These are phyloP conservation scores for Eptesicus fuscus DNA, from an alignment of 2,113 vertebrate species.

Conservation along the genomic window DNA sequence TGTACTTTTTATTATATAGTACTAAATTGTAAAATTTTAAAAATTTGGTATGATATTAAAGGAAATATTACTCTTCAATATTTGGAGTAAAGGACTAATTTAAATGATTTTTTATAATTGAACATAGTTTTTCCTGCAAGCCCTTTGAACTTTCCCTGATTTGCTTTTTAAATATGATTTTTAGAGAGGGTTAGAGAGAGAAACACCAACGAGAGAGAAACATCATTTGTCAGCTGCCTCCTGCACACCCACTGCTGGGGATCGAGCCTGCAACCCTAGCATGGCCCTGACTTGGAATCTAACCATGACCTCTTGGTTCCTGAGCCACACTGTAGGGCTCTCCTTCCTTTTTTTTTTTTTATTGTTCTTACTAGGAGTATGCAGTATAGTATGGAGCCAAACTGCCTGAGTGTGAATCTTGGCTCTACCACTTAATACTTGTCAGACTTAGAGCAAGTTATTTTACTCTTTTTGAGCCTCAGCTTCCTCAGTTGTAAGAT, in stretches of 20 bases:
- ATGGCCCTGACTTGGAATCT: neutral
- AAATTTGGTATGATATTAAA: constrained; percentile 37
- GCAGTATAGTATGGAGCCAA: neutral
- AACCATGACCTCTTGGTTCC: neutral
- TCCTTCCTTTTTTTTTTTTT: neutral
- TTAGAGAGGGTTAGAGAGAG: neutral
- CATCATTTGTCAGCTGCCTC: neutral
- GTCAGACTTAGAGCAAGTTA: neutral
- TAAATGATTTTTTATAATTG: constrained; percentile 22
- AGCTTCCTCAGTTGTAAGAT: neutral
- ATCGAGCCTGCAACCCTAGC: neutral
- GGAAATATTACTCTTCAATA: neutral
- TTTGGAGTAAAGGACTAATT: constrained; percentile 20
- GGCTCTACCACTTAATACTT: neutral
- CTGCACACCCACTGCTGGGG: neutral
- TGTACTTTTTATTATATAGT: neutral
- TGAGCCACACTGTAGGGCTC: neutral
- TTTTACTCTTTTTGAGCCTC: neutral
- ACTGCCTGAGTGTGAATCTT: neutral
- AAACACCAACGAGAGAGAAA: neutral
- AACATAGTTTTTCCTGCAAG: neutral
- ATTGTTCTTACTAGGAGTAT: neutral
- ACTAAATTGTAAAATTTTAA: constrained; percentile 3
- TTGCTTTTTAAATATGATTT: neutral
- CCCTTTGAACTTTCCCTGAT: neutral